phyloP scores from a whole-genome alignment of 2,113 vertebrate species.

The Vimba vimba region DNA sequence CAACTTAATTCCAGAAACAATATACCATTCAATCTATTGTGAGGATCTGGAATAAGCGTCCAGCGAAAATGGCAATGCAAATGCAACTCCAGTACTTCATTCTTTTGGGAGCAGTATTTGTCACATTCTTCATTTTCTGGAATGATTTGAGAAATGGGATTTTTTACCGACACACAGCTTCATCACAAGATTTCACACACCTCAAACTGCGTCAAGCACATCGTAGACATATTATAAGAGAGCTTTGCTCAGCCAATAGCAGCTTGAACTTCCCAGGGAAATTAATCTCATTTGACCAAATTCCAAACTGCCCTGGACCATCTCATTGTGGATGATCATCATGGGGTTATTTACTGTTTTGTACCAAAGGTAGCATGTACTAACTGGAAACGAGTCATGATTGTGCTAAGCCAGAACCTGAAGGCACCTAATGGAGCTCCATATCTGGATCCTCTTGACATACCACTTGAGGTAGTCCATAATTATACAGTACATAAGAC shows the following conservation, averaged over 20 bases:
- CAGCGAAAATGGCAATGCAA: background rate
- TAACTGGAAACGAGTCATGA: constrained; percentile 94
- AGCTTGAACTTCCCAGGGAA: constrained; percentile 73
- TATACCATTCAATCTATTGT: background rate
- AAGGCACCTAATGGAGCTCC: constrained; percentile 71
- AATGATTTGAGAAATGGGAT: constrained; percentile 58
- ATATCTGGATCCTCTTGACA: constrained; percentile 74
- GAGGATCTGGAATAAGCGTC: background rate
- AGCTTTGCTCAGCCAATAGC: constrained; percentile 81
- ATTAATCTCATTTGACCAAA: constrained; percentile 80
- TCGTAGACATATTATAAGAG: constrained; percentile 78
- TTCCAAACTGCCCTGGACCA: constrained; percentile 61
- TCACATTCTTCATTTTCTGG: constrained; percentile 72
- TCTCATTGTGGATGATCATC: constrained; percentile 87
- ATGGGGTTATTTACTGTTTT: constrained; percentile 87
- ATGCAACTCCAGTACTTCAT: background rate
- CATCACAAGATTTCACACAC: background rate
- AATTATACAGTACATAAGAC: too few relatives aligned
- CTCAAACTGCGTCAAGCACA: constrained; percentile 72
- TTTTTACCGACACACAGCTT: background rate
- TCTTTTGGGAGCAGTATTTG: constrained; percentile 64
- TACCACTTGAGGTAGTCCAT: too few relatives aligned
- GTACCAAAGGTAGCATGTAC: constrained; percentile 96
- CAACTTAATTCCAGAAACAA: background rate
- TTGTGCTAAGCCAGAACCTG: constrained; percentile 86